Base-by-base conservation (phyloP, 2,113 vertebrate genomes). In the Daphoenositta chrysoptera region DNA sequence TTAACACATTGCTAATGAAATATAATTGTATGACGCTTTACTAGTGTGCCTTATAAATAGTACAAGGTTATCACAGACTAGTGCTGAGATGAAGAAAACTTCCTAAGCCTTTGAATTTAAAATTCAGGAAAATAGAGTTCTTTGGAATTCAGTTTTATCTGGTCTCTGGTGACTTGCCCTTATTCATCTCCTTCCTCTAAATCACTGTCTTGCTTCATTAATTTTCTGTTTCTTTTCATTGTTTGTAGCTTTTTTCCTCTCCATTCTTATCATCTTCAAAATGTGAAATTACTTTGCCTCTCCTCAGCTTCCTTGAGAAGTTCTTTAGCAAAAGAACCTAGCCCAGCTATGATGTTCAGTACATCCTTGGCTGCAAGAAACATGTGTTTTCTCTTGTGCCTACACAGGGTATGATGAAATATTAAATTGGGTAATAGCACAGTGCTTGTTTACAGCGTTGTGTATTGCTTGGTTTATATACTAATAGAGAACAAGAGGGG, bases 371-470 rank as follows among this genome's bases (percentile, higher is more conserved):
- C 68, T 81, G 88, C 24, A n/a, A 77, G 51, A 68, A 90, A 89
- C 86, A 90, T 11, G 4, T 92, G 89, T 90, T 79, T 76, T 83
- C 68, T 83, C 37, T 39, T 89, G 33, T 15, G 84, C 87, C 70
- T 60, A 9, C 53, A 13, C 56, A 50, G 80, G 31, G 27, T n/a
- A 23, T 97, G 95, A 83, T 80, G 91, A 94, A 96, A 97, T 85
- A 87, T 58, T 88, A 77, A 82, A 78, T 84, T 94, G 96, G 64
- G 76, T 93, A 95, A 96, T 86, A 78, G 64, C 51, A 66, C 47
- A 54, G 54, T 22, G 26, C 87, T 97, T 96, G 90, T 97, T 97
- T 95, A 90, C 90, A 75, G 90, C 5, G 4, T 28, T 92, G 92
- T 13, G n/a, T 47, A 13, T 86, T 87, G 69, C 73, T 84, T 45